Percentiles rank a stretch among this genome's conserved stretches.
These are phyloP conservation scores for Melangyna quadrimaculata DNA, from an alignment of 2,888 invertebrate species.

Conservation along the genomic window DNA sequence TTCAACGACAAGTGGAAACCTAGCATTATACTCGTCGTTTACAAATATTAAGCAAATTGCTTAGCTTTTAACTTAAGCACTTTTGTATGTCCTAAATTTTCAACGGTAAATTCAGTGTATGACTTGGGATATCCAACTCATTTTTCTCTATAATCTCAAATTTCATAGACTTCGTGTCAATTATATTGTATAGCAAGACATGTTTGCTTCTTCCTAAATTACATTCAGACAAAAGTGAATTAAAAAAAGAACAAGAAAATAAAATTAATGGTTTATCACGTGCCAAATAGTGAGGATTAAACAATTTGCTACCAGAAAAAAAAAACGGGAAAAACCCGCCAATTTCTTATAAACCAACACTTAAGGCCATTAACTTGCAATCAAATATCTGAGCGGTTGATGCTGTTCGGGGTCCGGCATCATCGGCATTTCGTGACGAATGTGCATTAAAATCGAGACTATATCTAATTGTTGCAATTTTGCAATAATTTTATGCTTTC, in stretches of 20 bases:
- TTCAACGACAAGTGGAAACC: too few species aligned
- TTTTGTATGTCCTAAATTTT: too few species aligned
- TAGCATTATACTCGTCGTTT: too few species aligned
- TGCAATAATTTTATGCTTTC: slow-evolving; percentile 63
- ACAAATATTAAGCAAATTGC: too few species aligned
- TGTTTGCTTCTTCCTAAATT: not conserved
- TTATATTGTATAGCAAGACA: not conserved
- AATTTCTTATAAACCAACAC: slow-evolving; percentile 32
- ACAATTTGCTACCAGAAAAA: slow-evolving; percentile 34
- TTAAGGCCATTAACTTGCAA: slow-evolving; percentile 46
- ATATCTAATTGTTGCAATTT: slow-evolving; percentile 62
- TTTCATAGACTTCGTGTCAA: not conserved
- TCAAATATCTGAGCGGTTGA: not conserved
- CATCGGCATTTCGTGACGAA: slow-evolving; percentile 48
- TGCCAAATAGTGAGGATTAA: slow-evolving; percentile 49
- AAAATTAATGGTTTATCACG: slow-evolving; percentile 54
- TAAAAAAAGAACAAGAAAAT: not conserved
- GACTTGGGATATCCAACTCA: too few species aligned
- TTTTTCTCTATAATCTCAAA: not conserved
- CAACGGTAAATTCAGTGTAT: too few species aligned
- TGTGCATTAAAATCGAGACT: slow-evolving; percentile 54
- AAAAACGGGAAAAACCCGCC: not conserved
- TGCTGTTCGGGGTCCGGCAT: not conserved
- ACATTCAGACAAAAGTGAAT: not conserved
- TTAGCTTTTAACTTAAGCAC: too few species aligned